Percentiles rank a stretch among this genome's conserved stretches.
These are phyloP conservation scores for Tarsius wallacei DNA, from an alignment of 2,797 vertebrate species.

Conservation along the genomic window DNA sequence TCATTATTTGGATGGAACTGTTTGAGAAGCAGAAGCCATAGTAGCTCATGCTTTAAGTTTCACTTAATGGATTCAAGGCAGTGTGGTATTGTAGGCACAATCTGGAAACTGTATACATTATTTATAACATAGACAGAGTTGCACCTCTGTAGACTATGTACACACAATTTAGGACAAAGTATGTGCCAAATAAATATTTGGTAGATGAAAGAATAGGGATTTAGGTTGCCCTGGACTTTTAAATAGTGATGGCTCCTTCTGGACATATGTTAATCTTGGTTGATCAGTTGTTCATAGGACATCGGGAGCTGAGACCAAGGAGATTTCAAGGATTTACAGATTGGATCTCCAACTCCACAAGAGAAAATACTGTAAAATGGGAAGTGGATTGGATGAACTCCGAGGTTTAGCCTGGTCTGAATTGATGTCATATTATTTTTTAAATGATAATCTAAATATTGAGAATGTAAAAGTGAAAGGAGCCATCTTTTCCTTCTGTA, in stretches of 20 bases:
- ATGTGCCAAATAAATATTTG: neutral
- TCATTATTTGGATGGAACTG: neutral
- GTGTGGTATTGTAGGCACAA: neutral
- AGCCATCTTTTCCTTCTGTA: neutral
- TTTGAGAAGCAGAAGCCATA: neutral
- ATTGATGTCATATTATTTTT: neutral
- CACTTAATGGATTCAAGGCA: neutral
- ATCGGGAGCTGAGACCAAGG: neutral
- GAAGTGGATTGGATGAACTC: neutral
- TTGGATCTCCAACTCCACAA: neutral
- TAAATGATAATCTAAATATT: neutral
- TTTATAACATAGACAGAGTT: neutral
- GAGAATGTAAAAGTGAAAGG: neutral
- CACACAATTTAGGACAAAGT: neutral
- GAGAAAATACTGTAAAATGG: conserved; percentile 2
- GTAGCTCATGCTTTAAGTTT: conserved; percentile 1
- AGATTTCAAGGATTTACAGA: conserved; percentile 5
- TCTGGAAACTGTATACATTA: neutral
- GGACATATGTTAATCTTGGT: neutral
- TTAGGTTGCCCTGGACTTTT: neutral
- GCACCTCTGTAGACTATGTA: neutral
- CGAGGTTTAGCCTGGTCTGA: neutral
- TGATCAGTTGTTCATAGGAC: neutral
- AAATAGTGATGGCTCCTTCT: neutral
- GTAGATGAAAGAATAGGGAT: neutral